A percentile compares a stretch with the other conserved stretches of the same genome.
These are phyloP conservation scores for Ganaspis sp. DNA, from an alignment of 1,140 invertebrate species.

Conservation along the genomic window DNA sequence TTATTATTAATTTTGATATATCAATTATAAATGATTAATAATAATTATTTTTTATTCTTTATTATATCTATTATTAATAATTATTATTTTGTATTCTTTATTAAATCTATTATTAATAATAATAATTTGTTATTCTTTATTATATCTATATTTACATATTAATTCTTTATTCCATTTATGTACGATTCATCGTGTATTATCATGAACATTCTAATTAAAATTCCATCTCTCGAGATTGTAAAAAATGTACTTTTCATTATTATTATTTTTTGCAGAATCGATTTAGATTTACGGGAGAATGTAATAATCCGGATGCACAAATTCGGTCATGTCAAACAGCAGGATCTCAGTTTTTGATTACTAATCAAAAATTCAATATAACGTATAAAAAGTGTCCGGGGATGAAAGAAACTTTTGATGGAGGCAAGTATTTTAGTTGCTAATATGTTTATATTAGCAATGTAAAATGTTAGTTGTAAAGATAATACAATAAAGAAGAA, in stretches of 20 bases:
- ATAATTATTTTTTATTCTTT: too few relatives aligned
- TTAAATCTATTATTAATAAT: too few relatives aligned
- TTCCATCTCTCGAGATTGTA: too few relatives aligned
- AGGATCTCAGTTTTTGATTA: conserved; percentile 96
- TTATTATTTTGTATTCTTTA: too few relatives aligned
- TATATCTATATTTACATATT: too few relatives aligned
- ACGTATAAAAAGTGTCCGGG: conserved; percentile 93
- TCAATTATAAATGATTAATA: conserved; percentile 1
- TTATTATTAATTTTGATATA: not conserved
- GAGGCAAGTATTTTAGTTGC: conserved; percentile 76
- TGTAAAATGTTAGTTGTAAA: too few relatives aligned
- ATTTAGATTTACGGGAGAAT: conserved; percentile 94
- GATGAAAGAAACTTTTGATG: conserved; percentile 90
- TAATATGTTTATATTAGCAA: too few relatives aligned
- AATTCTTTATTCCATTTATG: conserved; percentile 34
- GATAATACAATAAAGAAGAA: too few relatives aligned
- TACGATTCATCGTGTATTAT: too few relatives aligned
- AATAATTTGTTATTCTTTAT: too few relatives aligned
- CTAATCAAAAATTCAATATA: conserved; percentile 98
- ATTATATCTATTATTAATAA: too few relatives aligned
- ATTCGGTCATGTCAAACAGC: conserved; percentile 97
- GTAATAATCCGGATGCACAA: conserved; percentile 89
- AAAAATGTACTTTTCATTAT: conserved; percentile 26
- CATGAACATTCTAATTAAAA: too few relatives aligned
- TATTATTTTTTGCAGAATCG: conserved; percentile 79